Evolutionary conservation across 2,888 invertebrate species (phyloP).

Genomic region (Branchipolynoe longqiensis): DNA sequence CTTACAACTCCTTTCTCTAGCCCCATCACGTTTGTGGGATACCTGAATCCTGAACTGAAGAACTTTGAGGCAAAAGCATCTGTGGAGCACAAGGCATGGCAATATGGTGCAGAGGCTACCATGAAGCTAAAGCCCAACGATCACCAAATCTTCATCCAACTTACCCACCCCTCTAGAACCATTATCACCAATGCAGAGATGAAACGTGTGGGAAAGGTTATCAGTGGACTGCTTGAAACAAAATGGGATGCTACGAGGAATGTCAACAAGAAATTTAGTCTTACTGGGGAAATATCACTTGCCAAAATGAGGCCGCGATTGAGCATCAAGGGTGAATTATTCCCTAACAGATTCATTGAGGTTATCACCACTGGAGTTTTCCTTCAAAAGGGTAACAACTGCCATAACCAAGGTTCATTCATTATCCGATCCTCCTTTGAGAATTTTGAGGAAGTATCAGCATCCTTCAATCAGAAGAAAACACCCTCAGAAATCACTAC

Average conservation of each 20-base stretch:
- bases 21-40: slow-evolving; percentile 63
- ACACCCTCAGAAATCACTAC: slow-evolving; percentile 47
- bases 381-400: slow-evolving; percentile 16
- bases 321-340: slow-evolving; percentile 57
- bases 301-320: slow-evolving; percentile 58
- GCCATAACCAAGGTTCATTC: slow-evolving; percentile 2
- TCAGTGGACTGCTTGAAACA: slow-evolving; percentile 41
- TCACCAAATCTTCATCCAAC: slow-evolving; percentile 34
- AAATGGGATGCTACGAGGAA: slow-evolving; percentile 62
- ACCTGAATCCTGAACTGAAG: slow-evolving; percentile 65
- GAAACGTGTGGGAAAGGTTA: not conserved
- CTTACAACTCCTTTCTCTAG: slow-evolving; percentile 58
- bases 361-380: slow-evolving; percentile 61
- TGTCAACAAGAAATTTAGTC: slow-evolving; percentile 45
- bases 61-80: slow-evolving; percentile 61
- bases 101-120: slow-evolving; percentile 58
- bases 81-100: slow-evolving; percentile 22
- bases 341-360: slow-evolving; percentile 60
- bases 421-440: slow-evolving; percentile 1
- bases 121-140: slow-evolving; percentile 55
- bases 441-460: slow-evolving; percentile 61
- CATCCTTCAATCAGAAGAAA: slow-evolving; percentile 60
- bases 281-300: slow-evolving; percentile 59
- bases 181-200: slow-evolving; percentile 27
- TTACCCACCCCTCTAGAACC: slow-evolving; percentile 45